Base-by-base conservation (phyloP, 2,113 vertebrate species). In the Passer domesticus region DNA sequence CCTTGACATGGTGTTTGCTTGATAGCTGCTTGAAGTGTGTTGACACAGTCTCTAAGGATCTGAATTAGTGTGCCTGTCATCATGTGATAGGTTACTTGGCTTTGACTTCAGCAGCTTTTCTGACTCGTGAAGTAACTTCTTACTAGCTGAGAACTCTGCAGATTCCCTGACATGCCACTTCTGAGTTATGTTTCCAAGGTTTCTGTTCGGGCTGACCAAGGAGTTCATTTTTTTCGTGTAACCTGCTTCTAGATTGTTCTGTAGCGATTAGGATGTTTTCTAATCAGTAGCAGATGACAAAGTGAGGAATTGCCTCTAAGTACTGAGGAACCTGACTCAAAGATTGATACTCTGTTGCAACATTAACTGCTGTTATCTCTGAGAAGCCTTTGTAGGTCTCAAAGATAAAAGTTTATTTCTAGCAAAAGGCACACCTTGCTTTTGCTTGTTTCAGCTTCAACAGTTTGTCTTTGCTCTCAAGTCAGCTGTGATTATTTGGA, bases 401-500 rank as follows among this genome's bases (percentile, higher is more conserved):
- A 47, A 74, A 92, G 89, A 74, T 74, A 95, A 69, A 69, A 68
- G 37, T 11, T 53, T 62, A 15, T 35, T 77, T 90, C 58, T 87
- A 60, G 37, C 15, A 13, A 18, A 25, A 35, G 68, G 33, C 63
- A 64, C 1, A 3, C 56, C 53, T 70, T 0, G 0, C 22, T 15
- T 66, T 83, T 78, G 28, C 80, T 72, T 64, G 25, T 92, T 92
- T 64, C 44, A 47, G 37, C 18, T 89, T 83, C n/a, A 60, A 2
- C 31, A 19, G 23, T 81, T 86, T 53, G 16, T 62, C 52, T 74
- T 75, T 68, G 58, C n/a, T 87, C 13, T 79, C n/a, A 49, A 55
- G 39, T 80, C 43, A 41, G 73, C 12, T 4, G 4, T 19, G 21
- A 28, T 49, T 69, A 52, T 75, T 66, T 81, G 58, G 41, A 60